A percentile compares a stretch with the other conserved stretches of the same genome.
Conservation (phyloP, 2,797 vertebrate genomes). For the Lacerta viridis region DNA sequence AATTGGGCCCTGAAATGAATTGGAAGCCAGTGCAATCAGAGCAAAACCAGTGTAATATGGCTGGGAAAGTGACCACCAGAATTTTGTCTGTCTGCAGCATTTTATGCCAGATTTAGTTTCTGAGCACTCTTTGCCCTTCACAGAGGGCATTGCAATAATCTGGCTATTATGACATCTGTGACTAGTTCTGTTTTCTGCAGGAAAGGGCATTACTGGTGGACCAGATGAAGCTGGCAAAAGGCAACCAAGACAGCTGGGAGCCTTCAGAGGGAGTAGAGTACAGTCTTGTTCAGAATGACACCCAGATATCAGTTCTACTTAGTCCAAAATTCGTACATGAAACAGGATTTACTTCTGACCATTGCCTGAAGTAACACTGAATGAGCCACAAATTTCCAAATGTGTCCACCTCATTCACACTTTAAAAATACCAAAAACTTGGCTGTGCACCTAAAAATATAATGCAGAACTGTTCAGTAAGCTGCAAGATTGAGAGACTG, state of each 20-base stretch:
- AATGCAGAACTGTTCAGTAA: neutral
- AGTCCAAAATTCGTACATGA: neutral
- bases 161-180: neutral
- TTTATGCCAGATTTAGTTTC: neutral
- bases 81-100: neutral
- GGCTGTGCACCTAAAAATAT: neutral
- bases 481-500: neutral
- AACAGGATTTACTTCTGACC: neutral
- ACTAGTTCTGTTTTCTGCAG: neutral
- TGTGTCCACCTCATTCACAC: neutral
- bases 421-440: neutral
- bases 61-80: neutral
- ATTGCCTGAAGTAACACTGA: neutral
- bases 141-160: neutral
- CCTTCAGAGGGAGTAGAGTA: no score
- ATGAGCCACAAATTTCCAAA: neutral
- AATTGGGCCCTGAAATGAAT: no score
- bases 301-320: no score
- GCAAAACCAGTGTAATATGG: no score
- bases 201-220: neutral
- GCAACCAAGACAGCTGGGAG: no score
- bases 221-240: neutral
- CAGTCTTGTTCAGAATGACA: no score
- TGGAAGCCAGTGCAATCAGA: no score
- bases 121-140: neutral